These are phyloP conservation scores for Fabriciana adippe DNA, from an alignment of 2,888 invertebrate species.

Conservation along the genomic window DNA sequence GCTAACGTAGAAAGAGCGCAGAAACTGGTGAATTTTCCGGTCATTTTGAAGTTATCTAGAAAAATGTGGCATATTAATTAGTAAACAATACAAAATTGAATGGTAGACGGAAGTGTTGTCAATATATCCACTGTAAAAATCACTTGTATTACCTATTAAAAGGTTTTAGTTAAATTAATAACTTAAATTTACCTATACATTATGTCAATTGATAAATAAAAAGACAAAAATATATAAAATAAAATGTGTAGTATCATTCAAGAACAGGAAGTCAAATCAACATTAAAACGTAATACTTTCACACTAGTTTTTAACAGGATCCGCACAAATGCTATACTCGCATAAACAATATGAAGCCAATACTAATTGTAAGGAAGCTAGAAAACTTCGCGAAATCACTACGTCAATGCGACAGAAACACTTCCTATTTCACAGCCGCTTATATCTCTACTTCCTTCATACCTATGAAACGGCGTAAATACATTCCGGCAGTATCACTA, in stretches of 20 bases:
- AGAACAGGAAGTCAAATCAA: conserved; percentile 13
- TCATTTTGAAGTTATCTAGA: conserved; percentile 57
- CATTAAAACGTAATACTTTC: conserved; percentile 11
- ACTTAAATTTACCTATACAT: conserved; percentile 14
- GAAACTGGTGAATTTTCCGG: conserved; percentile 58
- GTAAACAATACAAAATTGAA: conserved; percentile 1
- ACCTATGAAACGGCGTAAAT: conserved; percentile 32
- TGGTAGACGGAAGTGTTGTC: conserved; percentile 5
- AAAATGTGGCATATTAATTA: conserved; percentile 22
- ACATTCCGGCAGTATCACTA: conserved; percentile 25
- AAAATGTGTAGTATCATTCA: background rate
- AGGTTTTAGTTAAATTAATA: no score
- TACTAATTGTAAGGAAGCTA: conserved; percentile 39
- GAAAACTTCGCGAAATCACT: conserved; percentile 35
- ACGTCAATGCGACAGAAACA: conserved; percentile 34
- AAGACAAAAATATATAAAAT: conserved; percentile 6
- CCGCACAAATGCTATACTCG: conserved; percentile 21
- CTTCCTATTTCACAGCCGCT: conserved; percentile 40
- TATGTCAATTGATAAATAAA: background rate
- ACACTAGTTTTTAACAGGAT: conserved; percentile 20
- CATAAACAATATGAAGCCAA: conserved; percentile 31
- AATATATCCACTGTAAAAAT: no score
- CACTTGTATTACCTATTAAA: no score
- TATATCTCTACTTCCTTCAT: conserved; percentile 38
- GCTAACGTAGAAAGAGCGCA: conserved; percentile 53